Percentiles rank a stretch among this genome's conserved stretches.
These are phyloP conservation scores for Naja naja DNA, from an alignment of 2,113 vertebrate genomes.

Conservation along the genomic window DNA sequence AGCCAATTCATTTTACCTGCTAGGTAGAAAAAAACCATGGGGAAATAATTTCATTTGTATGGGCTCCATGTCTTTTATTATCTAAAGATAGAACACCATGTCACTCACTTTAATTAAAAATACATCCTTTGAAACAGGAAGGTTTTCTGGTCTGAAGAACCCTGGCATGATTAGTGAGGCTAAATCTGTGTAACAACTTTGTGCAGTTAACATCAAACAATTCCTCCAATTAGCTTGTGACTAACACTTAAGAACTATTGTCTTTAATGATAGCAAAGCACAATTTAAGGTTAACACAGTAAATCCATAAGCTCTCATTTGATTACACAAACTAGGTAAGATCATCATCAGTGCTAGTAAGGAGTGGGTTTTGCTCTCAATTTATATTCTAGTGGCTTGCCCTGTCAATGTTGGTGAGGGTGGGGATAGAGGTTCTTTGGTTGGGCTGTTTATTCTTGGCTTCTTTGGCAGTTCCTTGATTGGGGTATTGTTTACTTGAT, in stretches of 20 bases:
- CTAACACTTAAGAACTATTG: not conserved
- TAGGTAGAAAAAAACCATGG: not conserved
- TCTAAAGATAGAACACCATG: not conserved
- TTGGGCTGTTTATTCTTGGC: not conserved
- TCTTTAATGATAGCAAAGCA: not conserved
- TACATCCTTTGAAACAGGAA: not conserved
- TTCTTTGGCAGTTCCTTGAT: not conserved
- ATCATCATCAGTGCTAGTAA: not conserved
- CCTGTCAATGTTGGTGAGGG: not conserved
- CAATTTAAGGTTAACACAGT: not conserved
- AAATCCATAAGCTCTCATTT: not conserved
- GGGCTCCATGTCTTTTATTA: not conserved
- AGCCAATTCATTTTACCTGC: not conserved
- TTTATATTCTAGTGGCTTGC: not conserved
- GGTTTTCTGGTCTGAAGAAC: not conserved
- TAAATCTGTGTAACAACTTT: not conserved
- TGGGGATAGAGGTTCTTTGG: not conserved
- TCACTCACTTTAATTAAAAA: not conserved
- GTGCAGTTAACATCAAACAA: fast-evolving
- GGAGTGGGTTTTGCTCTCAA: not conserved
- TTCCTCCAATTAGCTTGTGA: fast-evolving
- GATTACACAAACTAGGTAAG: not conserved
- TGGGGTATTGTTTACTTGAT: not conserved
- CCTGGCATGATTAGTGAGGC: not conserved
- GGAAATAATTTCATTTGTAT: not conserved